Percentiles rank a stretch among this genome's conserved stretches.
phyloP scores from a whole-genome alignment of 2,113 vertebrate genomes.

The Hydropotes inermis region DNA sequence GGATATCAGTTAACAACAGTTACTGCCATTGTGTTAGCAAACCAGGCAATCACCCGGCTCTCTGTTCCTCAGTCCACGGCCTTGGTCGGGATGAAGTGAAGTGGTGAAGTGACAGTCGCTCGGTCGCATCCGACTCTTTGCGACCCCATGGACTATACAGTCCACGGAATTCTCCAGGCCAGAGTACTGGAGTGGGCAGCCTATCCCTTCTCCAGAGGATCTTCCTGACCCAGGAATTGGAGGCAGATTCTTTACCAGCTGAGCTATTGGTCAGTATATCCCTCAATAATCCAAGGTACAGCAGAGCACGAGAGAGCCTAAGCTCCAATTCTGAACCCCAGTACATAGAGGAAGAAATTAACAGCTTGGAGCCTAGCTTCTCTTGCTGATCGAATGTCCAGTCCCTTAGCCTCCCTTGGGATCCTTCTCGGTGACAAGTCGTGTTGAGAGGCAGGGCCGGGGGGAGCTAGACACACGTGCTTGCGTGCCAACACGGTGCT shows the following conservation, averaged over 20 bases:
- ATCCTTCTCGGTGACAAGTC: not conserved
- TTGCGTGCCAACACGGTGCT: not conserved
- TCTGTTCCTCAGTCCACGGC: too few relatives aligned
- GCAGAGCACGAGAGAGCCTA: not conserved
- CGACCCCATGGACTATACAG: not conserved
- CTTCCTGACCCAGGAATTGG: not conserved
- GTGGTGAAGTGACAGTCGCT: not conserved
- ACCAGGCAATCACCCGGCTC: not conserved
- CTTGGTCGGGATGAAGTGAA: not conserved
- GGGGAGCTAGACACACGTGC: not conserved
- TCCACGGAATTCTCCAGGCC: not conserved
- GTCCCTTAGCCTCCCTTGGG: not conserved
- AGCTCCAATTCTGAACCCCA: not conserved
- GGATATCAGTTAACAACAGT: too few relatives aligned
- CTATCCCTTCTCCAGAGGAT: not conserved
- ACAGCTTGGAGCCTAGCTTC: not conserved
- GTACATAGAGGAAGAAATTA: not conserved
- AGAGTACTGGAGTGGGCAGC: not conserved
- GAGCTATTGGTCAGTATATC: not conserved
- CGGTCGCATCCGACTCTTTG: not conserved
- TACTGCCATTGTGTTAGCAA: not conserved
- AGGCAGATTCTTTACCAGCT: not conserved
- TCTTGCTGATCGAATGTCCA: not conserved
- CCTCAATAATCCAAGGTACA: not conserved
- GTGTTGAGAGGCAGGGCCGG: not conserved